Conservation (phyloP, 2,888 invertebrate species). For the Hemithea aestivaria region DNA sequence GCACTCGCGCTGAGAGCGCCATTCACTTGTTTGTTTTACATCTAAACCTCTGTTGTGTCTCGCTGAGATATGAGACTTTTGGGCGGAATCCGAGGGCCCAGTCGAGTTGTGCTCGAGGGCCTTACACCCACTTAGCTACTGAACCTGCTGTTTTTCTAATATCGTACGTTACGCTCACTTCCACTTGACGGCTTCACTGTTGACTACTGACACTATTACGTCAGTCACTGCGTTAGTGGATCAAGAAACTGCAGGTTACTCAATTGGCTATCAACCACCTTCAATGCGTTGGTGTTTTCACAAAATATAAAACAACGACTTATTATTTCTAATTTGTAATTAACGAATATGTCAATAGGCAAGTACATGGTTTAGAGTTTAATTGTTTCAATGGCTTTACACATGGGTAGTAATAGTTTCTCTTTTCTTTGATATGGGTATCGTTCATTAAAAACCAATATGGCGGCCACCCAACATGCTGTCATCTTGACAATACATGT, state of each 20-base stretch:
- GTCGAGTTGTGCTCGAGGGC: conserved; percentile 41
- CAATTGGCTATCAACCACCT: no score
- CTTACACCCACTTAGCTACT: conserved; percentile 58
- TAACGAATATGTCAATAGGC: no score
- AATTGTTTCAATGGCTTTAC: no score
- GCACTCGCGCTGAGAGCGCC: conserved; percentile 61
- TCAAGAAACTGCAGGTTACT: no score
- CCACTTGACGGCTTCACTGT: conserved; percentile 18
- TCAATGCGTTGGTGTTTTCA: no score
- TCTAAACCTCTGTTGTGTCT: conserved; percentile 61
- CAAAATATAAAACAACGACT: no score
- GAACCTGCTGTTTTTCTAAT: conserved; percentile 46
- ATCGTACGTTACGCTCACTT: conserved; percentile 13
- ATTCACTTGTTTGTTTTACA: conserved; percentile 72
- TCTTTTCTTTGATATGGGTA: no score
- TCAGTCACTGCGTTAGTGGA: conserved; percentile 6
- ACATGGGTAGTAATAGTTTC: no score
- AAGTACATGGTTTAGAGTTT: no score
- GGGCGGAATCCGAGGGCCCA: conserved; percentile 54
- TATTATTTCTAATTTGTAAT: no score
- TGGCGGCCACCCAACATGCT: conserved; percentile 65
- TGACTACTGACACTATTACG: not conserved
- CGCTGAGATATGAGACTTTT: conserved; percentile 55
- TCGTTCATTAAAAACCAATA: conserved; percentile 41
- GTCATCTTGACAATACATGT: conserved; percentile 64